Conservation (phyloP, 2,888 invertebrate species). For the Pecten maximus region DNA sequence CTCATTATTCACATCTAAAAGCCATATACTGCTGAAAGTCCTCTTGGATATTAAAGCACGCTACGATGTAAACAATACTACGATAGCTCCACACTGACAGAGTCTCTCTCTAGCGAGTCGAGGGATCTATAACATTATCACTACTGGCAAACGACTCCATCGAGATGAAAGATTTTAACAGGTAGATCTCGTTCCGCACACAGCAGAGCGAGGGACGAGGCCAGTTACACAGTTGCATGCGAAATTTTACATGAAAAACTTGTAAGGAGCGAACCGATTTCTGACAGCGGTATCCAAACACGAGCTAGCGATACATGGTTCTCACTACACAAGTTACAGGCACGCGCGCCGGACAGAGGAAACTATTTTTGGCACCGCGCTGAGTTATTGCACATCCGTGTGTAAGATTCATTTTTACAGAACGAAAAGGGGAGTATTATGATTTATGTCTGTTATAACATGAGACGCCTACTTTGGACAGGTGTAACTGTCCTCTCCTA, state of each 20-base stretch:
- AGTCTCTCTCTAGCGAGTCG: background rate
- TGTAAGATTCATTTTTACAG: slow-evolving; percentile 22
- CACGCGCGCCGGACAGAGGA: background rate
- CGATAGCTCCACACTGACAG: background rate
- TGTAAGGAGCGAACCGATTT: background rate
- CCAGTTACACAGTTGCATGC: background rate
- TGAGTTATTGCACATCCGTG: background rate
- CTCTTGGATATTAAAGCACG: background rate
- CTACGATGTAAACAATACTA: background rate
- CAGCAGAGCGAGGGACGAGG: background rate
- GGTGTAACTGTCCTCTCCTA: background rate
- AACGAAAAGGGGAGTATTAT: background rate
- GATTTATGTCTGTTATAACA: background rate
- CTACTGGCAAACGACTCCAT: background rate
- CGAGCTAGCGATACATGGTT: background rate
- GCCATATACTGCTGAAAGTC: background rate
- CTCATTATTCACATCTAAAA: background rate
- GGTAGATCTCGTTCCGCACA: background rate
- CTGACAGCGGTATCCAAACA: background rate
- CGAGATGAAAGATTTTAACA: background rate
- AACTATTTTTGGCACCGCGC: slow-evolving; percentile 31
- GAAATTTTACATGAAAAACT: background rate
- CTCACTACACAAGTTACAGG: background rate
- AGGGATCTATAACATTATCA: background rate
- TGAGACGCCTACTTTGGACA: background rate